Evolutionary conservation across 2,797 vertebrate species (phyloP).

Genomic region (Chelon auratus): DNA sequence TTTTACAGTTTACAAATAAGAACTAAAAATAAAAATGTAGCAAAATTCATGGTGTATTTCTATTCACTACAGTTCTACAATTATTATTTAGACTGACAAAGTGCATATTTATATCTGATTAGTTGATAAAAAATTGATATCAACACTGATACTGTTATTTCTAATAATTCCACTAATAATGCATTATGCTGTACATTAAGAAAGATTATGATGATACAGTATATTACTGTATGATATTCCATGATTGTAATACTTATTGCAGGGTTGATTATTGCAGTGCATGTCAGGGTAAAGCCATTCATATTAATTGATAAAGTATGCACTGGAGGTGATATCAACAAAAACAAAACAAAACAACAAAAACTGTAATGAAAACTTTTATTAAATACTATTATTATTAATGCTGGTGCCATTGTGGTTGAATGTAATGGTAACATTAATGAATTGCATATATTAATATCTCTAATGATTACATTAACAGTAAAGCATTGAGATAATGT

Average conservation of each 20-base stretch:
- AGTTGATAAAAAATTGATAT: background rate
- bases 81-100: background rate
- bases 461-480: background rate
- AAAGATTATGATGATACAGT: no score
- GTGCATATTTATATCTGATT: background rate
- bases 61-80: background rate
- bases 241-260: conserved; percentile 11
- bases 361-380: background rate
- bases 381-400: background rate
- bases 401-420: background rate
- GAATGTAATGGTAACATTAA: background rate
- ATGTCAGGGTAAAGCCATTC: background rate
- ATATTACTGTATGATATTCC: background rate
- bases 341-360: no score
- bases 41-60: background rate
- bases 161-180: no score
- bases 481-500: background rate
- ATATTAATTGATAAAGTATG: background rate
- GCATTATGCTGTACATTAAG: no score
- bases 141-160: no score
- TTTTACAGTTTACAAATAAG: background rate
- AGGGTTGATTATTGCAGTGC: background rate
- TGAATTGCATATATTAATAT: background rate
- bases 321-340: background rate
- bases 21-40: background rate